Percentiles rank a stretch among this genome's conserved stretches.
Conservation (phyloP, 2,888 invertebrate species). For the Microplitis deprimator region DNA sequence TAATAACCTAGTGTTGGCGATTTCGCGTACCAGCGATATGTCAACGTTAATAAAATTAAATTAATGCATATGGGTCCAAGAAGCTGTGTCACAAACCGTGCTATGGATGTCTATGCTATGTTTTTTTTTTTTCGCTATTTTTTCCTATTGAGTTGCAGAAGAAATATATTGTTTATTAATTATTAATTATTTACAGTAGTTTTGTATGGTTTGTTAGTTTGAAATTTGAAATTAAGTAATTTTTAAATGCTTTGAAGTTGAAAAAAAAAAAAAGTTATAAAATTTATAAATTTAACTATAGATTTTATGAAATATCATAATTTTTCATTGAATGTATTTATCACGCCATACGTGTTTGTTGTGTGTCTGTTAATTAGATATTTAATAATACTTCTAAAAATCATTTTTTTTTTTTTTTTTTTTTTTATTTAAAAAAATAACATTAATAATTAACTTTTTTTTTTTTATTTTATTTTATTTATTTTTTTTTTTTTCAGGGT, state of each 20-base stretch:
- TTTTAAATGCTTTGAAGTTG: too few species aligned
- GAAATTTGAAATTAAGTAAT: too few species aligned
- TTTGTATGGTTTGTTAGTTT: too few species aligned
- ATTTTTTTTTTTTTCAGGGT: constrained; percentile 58
- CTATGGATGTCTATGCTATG: constrained; percentile 43
- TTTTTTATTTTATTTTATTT: not conserved
- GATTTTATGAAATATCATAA: not conserved
- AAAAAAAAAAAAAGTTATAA: not conserved
- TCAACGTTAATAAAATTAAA: constrained; percentile 28
- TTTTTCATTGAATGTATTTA: constrained; percentile 30
- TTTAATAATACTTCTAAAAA: not conserved
- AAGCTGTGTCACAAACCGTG: constrained; percentile 67
- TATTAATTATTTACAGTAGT: constrained; percentile 8
- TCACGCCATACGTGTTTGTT: constrained; percentile 51
- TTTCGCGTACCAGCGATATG: not conserved
- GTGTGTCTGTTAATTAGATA: not conserved
- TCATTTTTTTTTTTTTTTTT: not conserved
- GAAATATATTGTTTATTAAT: constrained; percentile 59
- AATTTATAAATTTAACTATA: not conserved
- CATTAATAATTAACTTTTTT: constrained; percentile 34
- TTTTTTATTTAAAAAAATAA: constrained; percentile 71
- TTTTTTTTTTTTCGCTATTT: constrained; percentile 36
- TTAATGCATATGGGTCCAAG: constrained; percentile 70
- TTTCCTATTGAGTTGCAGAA: constrained; percentile 60
- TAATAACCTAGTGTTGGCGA: not conserved